Evolutionary conservation across 2,888 invertebrate species (phyloP).

Genomic region (Drosophila algonquin): DNA sequence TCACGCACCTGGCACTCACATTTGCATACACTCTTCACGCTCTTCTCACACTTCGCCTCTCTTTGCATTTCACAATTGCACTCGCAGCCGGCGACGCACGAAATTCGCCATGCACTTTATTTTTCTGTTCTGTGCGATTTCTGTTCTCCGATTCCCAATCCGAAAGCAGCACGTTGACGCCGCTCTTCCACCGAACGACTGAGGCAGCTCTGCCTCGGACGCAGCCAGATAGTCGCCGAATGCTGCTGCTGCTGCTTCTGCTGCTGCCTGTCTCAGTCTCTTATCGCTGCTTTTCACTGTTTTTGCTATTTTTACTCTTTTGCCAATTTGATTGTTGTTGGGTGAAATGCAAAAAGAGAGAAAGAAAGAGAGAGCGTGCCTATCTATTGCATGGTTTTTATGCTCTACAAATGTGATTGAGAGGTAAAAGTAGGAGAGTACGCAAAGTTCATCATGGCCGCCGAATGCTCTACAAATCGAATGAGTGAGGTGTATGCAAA

Average conservation of each 20-base stretch:
- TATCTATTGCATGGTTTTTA: too few relatives aligned
- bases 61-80: constrained; percentile 23
- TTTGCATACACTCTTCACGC: constrained; percentile 1
- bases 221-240: constrained; percentile 66
- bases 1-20: constrained; percentile 26
- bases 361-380: constrained; percentile 3
- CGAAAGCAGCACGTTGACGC: constrained; percentile 40
- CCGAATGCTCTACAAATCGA: constrained; percentile 23
- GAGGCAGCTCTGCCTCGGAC: constrained; percentile 3
- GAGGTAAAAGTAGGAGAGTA: neutral
- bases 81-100: constrained; percentile 25
- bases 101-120: constrained; percentile 19
- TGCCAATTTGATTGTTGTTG: constrained; percentile 2
- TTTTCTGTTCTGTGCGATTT: neutral
- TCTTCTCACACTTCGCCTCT: neutral
- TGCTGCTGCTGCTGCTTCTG: constrained; percentile 24
- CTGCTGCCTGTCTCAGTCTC: constrained; percentile 25
- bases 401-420: neutral
- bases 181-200: constrained; percentile 39
- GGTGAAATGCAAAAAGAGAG: constrained; percentile 34
- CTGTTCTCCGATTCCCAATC: constrained; percentile 25
- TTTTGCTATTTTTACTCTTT: constrained; percentile 24
- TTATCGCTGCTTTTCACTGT: constrained; percentile 25
- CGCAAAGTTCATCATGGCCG: neutral
- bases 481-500: neutral